phyloP scores from a whole-genome alignment of 1,140 invertebrate species.

The Lucilia sericata region DNA sequence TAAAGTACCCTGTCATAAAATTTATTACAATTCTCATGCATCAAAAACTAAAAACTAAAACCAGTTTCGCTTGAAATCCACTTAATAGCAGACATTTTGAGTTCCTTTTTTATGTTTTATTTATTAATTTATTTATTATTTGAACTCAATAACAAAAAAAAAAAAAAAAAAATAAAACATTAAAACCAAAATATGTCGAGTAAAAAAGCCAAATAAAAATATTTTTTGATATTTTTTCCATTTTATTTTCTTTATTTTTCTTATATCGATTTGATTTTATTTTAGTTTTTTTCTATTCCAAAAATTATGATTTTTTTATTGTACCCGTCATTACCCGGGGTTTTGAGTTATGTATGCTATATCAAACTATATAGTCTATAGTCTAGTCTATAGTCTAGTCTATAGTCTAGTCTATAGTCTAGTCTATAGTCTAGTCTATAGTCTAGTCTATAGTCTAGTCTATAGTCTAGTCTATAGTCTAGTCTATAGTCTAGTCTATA shows the following conservation, averaged over 20 bases:
- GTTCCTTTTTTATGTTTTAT: background rate
- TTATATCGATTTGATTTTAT: background rate
- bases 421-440: too few species aligned
- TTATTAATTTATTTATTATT: too few species aligned
- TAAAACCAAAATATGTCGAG: background rate
- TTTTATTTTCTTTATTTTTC: background rate
- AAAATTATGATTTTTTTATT: background rate
- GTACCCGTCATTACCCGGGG: too few species aligned
- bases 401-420: too few species aligned
- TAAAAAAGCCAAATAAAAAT: background rate
- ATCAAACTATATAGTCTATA: too few species aligned
- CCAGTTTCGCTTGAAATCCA: constrained; percentile 25
- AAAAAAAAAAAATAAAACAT: background rate
- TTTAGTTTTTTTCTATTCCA: background rate
- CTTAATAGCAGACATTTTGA: constrained; percentile 20
- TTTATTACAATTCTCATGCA: constrained; percentile 24
- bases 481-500: too few species aligned
- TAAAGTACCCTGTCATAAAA: constrained; percentile 26
- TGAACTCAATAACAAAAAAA: background rate
- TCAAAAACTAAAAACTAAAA: constrained; percentile 19
- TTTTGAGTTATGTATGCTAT: too few species aligned
- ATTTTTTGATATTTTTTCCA: background rate
- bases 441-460: too few species aligned
- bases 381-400: too few species aligned
- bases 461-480: too few species aligned